Base-by-base conservation (phyloP, 1,140 invertebrate genomes). In the Cherax quadricarinatus region DNA sequence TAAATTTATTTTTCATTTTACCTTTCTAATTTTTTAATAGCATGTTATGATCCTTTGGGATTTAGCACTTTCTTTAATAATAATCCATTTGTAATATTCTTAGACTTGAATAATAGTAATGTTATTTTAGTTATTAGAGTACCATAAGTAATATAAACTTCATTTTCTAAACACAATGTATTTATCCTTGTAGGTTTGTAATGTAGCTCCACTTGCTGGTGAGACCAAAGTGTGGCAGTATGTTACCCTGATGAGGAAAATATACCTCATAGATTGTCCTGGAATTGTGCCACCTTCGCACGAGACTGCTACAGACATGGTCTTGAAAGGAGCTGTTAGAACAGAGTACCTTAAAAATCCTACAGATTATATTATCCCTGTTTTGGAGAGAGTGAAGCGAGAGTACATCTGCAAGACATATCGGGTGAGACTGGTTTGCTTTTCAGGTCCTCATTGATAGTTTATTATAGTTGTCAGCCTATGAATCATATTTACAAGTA, bases 181-280 rank as follows among this genome's bases (percentile, higher is more conserved):
- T 10, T 57, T 53, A 66, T 66, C 3, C 41, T 84, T 81, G 3
- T 80, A 93, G 92, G 92, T 3, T 82, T 99, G 99, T 95, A 99
- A 99, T 95, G 98, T 99, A 4, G 99, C 99, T 16, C 99, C 99
- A 10, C 98, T 99, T 94, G 99, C 99, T 93, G 99, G 99, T 10
- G 99, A 99, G 96, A 99, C 99, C 0, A 99, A 99, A 96, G 98
- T 99, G 1, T 99, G 99, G 99, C 99, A 99, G 95, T 99, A 99
- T 95, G 99, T 99, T 82, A 99, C 99, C 0, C 95, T 99, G 49
- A 99, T 99, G 99, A 97, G 97, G 93, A 96, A 98, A 93, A 99
- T 99, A 94, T 99, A 98, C 95, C 95, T 99, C 6, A 99, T 99
- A 93, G 99, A 99, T 96, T 99, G 99, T 96, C 99, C 99, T 48